Percentiles rank a stretch among this genome's conserved stretches.
phyloP scores from a whole-genome alignment of 1,140 invertebrate species.

The Cyrtorhinus lividipennis region DNA sequence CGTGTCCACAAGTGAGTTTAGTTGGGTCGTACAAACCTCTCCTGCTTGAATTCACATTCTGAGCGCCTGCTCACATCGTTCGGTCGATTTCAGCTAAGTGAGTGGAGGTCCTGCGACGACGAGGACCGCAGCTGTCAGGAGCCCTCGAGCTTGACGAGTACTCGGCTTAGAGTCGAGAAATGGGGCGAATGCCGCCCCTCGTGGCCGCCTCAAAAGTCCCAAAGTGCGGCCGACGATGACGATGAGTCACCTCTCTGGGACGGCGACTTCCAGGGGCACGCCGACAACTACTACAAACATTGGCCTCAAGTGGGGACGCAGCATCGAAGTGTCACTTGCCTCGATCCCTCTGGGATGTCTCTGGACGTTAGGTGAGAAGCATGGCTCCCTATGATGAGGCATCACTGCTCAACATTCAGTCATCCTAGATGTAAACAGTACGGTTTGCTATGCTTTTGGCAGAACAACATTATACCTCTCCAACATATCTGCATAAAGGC shows the following conservation, averaged over 20 bases:
- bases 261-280: constrained; percentile 19
- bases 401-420: no score
- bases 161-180: constrained; percentile 25
- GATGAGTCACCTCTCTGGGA: constrained; percentile 18
- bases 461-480: no score
- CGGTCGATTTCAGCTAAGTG: constrained; percentile 24
- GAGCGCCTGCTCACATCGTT: background rate
- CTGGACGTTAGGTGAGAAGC: constrained; percentile 26
- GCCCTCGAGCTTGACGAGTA: constrained; percentile 17
- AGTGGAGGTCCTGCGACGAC: constrained; percentile 27
- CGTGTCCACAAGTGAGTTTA: constrained; percentile 27
- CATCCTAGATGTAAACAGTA: no score
- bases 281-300: constrained; percentile 28
- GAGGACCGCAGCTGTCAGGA: constrained; percentile 20
- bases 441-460: no score
- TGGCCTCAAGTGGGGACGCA: constrained; percentile 31
- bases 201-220: background rate
- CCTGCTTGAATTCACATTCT: background rate
- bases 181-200: constrained; percentile 25
- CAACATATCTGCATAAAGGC: background rate
- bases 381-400: background rate
- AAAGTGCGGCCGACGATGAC: background rate
- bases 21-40: no score
- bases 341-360: constrained; percentile 26
- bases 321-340: constrained; percentile 28